Conservation (phyloP, 2,888 invertebrate genomes). For the Phortica magna region DNA sequence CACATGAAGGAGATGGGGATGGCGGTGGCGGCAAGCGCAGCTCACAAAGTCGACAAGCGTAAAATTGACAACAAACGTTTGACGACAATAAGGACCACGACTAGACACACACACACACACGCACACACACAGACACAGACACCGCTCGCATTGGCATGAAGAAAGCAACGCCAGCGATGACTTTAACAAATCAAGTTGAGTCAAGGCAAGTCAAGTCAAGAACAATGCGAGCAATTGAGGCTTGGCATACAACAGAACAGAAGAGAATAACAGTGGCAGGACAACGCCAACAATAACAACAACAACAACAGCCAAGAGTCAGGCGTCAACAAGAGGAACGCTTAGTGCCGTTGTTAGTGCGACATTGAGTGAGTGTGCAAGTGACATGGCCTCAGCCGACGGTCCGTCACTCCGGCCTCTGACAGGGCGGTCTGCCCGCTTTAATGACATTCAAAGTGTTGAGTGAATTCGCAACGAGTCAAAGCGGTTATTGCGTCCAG, state of each 20-base stretch:
- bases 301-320: not conserved
- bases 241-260: slow-evolving; percentile 35
- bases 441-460: slow-evolving; percentile 72
- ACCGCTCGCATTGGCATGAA: not conserved
- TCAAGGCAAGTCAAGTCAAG: not conserved
- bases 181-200: not conserved
- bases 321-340: slow-evolving; percentile 42
- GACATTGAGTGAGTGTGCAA: slow-evolving; percentile 68
- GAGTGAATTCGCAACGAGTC: slow-evolving; percentile 41
- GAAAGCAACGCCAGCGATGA: not conserved
- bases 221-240: slow-evolving; percentile 44
- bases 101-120: too few species aligned
- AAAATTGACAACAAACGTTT: slow-evolving; percentile 72
- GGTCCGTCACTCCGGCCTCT: slow-evolving; percentile 26
- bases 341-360: slow-evolving; percentile 64
- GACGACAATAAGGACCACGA: slow-evolving; percentile 44
- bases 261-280: not conserved
- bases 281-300: slow-evolving; percentile 5
- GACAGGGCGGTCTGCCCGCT: slow-evolving; percentile 45
- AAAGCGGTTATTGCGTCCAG: slow-evolving; percentile 1
- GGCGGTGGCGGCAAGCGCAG: slow-evolving; percentile 41
- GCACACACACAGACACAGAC: too few species aligned
- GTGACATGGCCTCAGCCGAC: slow-evolving; percentile 15
- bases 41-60: slow-evolving; percentile 68
- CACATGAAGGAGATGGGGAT: not conserved